phyloP scores from a whole-genome alignment of 2,797 vertebrate genomes.

The Falco biarmicus region DNA sequence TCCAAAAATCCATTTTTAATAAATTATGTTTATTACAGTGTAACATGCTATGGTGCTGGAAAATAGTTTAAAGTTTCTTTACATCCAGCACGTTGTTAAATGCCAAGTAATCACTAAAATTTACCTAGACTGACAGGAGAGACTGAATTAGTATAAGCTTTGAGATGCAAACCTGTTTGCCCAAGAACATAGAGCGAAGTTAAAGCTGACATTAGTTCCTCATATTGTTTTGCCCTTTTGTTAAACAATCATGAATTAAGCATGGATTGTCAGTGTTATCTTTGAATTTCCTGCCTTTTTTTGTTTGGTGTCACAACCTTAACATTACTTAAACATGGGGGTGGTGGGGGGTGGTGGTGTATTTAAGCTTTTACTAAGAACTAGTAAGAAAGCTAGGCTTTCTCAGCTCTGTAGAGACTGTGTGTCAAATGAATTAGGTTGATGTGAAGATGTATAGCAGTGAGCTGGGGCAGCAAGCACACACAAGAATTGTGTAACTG shows the following conservation, averaged over 20 bases:
- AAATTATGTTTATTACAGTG: background rate
- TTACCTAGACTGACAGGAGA: background rate
- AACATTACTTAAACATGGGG: background rate
- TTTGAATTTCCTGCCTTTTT: constrained; percentile 40
- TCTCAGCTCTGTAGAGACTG: constrained; percentile 38
- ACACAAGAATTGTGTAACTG: constrained; percentile 57
- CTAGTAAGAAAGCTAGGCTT: constrained; percentile 25
- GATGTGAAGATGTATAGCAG: background rate
- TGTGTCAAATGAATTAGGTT: constrained; percentile 69
- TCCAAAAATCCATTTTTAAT: background rate
- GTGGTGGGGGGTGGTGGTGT: background rate
- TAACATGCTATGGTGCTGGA: background rate
- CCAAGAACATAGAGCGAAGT: background rate
- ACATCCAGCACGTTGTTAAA: background rate
- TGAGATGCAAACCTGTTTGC: background rate
- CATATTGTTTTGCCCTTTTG: background rate
- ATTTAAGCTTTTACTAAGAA: constrained; percentile 52
- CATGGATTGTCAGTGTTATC: background rate
- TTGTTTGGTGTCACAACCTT: constrained; percentile 29
- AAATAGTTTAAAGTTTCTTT: background rate
- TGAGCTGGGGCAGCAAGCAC: constrained; percentile 19
- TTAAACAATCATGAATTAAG: constrained; percentile 35
- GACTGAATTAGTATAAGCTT: background rate
- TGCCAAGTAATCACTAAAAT: background rate
- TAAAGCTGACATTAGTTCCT: background rate